Conservation (phyloP, 2,797 vertebrate species). For the Enteromius thamalakanensis region DNA sequence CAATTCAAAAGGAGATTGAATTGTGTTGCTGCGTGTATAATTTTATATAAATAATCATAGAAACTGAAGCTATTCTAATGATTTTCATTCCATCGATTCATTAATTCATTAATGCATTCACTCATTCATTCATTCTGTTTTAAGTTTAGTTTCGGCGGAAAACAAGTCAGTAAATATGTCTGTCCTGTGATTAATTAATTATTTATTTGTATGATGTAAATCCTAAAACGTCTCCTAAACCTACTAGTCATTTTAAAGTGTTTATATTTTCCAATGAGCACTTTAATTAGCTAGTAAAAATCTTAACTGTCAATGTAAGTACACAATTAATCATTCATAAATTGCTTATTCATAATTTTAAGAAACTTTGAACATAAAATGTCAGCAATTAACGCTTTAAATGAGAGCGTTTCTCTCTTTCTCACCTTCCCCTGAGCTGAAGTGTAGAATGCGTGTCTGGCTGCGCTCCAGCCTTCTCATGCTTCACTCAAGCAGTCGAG, state of each 20-base stretch:
- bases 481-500: slow-evolving; percentile 46
- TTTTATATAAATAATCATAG: neutral
- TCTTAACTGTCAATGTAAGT: slow-evolving; percentile 10
- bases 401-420: slow-evolving; percentile 41
- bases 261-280: slow-evolving; percentile 18
- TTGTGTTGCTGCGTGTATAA: neutral
- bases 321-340: slow-evolving; percentile 32
- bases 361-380: slow-evolving; percentile 43
- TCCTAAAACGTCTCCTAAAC: neutral
- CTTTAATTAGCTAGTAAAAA: slow-evolving; percentile 22
- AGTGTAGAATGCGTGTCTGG: slow-evolving; percentile 50
- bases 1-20: neutral
- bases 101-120: too few relatives aligned
- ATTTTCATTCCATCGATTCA: neutral
- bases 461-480: slow-evolving; percentile 48
- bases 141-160: neutral
- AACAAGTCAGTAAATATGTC: neutral
- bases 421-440: slow-evolving; percentile 47
- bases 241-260: slow-evolving; percentile 10
- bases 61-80: neutral
- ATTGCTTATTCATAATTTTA: slow-evolving; percentile 38
- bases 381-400: slow-evolving; percentile 54
- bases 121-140: neutral
- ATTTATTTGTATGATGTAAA: slow-evolving; percentile 3
- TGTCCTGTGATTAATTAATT: neutral